Evolutionary conservation across 2,113 vertebrate species (phyloP).

Genomic region (Pungitius pungitius): DNA sequence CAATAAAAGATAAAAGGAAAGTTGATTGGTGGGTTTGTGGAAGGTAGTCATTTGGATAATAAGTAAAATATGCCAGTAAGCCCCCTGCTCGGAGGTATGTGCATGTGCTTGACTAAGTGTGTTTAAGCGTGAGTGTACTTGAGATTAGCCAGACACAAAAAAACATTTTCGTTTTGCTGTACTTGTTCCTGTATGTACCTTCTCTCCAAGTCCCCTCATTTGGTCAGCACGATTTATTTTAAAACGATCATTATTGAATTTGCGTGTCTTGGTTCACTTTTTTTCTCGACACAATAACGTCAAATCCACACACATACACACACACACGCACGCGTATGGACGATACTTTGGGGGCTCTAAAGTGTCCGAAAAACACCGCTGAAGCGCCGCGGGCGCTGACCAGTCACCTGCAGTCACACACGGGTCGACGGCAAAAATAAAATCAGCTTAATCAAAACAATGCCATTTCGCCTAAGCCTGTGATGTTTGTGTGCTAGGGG

Average conservation of each 20-base stretch:
- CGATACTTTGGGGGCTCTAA: constrained; percentile 68
- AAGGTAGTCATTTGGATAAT: constrained; percentile 86
- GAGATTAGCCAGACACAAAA: constrained; percentile 71
- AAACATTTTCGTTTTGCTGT: constrained; percentile 64
- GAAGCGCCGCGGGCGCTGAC: too few species aligned
- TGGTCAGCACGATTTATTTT: constrained; percentile 70
- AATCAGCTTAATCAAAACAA: too few species aligned
- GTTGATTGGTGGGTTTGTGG: constrained; percentile 83
- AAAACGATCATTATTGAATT: constrained; percentile 48
- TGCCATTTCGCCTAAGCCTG: too few species aligned
- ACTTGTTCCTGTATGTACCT: constrained; percentile 45
- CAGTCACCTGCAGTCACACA: constrained; percentile 28
- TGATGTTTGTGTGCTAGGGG: neutral
- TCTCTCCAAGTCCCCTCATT: constrained; percentile 62
- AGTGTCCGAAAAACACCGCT: constrained; percentile 73
- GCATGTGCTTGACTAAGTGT: constrained; percentile 38
- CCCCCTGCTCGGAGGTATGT: constrained; percentile 57
- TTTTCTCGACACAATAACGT: constrained; percentile 21
- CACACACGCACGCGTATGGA: constrained; percentile 45
- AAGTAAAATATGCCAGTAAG: constrained; percentile 82
- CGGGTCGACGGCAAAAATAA: too few species aligned
- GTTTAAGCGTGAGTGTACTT: constrained; percentile 41
- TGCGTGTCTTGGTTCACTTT: constrained; percentile 20
- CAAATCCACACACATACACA: constrained; percentile 18
- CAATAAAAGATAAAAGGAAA: constrained; percentile 83